Conservation (phyloP, 2,797 vertebrate genomes). For the Xerus rutilus region DNA sequence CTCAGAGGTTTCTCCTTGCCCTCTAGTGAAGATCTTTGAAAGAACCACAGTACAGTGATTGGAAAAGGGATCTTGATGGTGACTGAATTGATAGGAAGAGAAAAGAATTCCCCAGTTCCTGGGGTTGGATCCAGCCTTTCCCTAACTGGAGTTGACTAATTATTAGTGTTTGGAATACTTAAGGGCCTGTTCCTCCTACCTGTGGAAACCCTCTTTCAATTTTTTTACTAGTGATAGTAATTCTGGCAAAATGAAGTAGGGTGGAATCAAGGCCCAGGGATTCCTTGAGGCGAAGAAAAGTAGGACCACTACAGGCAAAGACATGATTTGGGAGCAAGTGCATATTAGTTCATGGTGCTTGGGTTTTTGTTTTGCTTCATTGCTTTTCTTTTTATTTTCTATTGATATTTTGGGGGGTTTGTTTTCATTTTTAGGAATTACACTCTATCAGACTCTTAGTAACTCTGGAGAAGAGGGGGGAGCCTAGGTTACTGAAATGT, state of each 20-base stretch:
- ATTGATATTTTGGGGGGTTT: conserved; percentile 25
- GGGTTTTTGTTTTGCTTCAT: background rate
- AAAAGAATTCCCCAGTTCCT: conserved; percentile 21
- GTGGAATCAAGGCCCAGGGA: background rate
- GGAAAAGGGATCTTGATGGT: conserved; percentile 14
- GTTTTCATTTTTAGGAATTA: conserved; percentile 62
- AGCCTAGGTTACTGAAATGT: conserved; percentile 12
- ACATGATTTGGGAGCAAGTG: conserved; percentile 12
- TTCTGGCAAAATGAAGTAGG: background rate
- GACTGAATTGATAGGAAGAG: conserved; percentile 14
- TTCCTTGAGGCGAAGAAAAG: background rate
- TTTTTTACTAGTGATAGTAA: conserved; percentile 1
- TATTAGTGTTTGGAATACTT: conserved; percentile 64
- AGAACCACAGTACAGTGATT: background rate
- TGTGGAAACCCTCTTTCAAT: conserved; percentile 34
- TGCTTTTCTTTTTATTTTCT: background rate
- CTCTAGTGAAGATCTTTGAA: conserved; percentile 23
- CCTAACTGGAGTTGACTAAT: conserved; percentile 58
- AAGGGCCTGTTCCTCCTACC: conserved; percentile 57
- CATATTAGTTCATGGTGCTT: conserved; percentile 5
- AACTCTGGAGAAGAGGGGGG: conserved; percentile 25
- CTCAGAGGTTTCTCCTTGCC: background rate
- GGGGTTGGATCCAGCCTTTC: conserved; percentile 51
- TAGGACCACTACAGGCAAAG: background rate
- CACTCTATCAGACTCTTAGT: conserved; percentile 15